A percentile compares a stretch with the other conserved stretches of the same genome.
Conservation (phyloP, 2,113 vertebrate species). For the Pholis gunnellus region DNA sequence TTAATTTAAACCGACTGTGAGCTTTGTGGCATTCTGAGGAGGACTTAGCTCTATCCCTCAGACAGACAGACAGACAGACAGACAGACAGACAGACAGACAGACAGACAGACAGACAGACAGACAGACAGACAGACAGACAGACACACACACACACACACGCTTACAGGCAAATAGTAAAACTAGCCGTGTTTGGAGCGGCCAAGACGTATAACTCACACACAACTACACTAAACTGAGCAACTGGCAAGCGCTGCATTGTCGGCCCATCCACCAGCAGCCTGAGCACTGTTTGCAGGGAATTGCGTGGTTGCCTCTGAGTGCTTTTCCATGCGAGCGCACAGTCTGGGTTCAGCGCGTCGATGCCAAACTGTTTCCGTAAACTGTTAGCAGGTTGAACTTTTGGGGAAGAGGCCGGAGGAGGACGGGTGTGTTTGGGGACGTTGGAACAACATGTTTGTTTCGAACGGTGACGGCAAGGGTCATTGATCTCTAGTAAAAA, state of each 20-base stretch:
- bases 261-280: slow-evolving; percentile 29
- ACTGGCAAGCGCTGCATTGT: slow-evolving; percentile 22
- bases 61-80: slow-evolving; percentile 28
- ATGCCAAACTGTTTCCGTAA: slow-evolving; percentile 30
- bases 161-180: background rate
- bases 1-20: slow-evolving; percentile 30
- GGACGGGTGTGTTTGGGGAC: background rate
- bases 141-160: no score
- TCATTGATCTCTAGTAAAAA: slow-evolving; percentile 9
- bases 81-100: slow-evolving; percentile 24
- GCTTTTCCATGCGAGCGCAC: slow-evolving; percentile 55
- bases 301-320: slow-evolving; percentile 46
- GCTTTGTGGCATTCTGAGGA: slow-evolving; percentile 32
- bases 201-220: slow-evolving; percentile 40
- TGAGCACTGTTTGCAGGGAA: slow-evolving; percentile 26
- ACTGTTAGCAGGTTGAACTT: slow-evolving; percentile 22
- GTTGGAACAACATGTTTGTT: slow-evolving; percentile 43
- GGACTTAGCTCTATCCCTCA: slow-evolving; percentile 28
- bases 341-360: slow-evolving; percentile 28
- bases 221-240: slow-evolving; percentile 27
- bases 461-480: slow-evolving; percentile 1
- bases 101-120: slow-evolving; percentile 21
- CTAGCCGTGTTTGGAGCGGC: slow-evolving; percentile 7
- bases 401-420: background rate
- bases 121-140: no score